phyloP scores from a whole-genome alignment of 1,140 invertebrate genomes.

The Diorhabda elongata region DNA sequence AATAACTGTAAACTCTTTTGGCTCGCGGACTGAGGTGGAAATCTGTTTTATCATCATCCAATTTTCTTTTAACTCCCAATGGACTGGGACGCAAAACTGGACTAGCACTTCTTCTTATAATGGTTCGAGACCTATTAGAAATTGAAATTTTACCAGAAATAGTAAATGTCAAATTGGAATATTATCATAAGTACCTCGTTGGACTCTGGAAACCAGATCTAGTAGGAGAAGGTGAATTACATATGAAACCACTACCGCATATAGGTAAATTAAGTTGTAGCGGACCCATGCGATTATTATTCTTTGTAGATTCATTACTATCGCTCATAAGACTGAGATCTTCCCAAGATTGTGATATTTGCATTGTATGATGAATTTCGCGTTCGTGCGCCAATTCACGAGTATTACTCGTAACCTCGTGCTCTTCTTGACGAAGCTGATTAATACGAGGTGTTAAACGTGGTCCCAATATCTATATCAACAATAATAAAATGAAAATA shows the following conservation, averaged over 20 bases:
- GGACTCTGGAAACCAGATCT: constrained; percentile 47
- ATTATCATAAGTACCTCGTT: constrained; percentile 39
- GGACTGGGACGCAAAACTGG: constrained; percentile 76
- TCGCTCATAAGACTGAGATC: constrained; percentile 74
- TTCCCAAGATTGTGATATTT: constrained; percentile 87
- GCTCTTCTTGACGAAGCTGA: constrained; percentile 83
- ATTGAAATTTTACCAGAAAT: constrained; percentile 46
- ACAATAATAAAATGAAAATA: neutral
- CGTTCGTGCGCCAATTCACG: constrained; percentile 85
- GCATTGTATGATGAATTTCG: constrained; percentile 80
- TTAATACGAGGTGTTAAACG: constrained; percentile 76
- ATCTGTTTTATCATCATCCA: constrained; percentile 58
- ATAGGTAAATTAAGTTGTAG: constrained; percentile 46
- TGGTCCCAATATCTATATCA: constrained; percentile 51
- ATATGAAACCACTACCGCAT: constrained; percentile 41
- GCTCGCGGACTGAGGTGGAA: constrained; percentile 52
- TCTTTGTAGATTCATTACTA: constrained; percentile 48
- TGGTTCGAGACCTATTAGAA: neutral
- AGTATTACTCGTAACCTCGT: constrained; percentile 71
- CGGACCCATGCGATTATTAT: constrained; percentile 41
- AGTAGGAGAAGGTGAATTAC: constrained; percentile 66
- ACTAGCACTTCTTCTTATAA: constrained; percentile 69
- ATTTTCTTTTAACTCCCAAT: constrained; percentile 73
- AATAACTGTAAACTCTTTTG: constrained; percentile 51
- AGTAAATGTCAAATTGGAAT: constrained; percentile 18